These are phyloP conservation scores for Mormyrus proboscirostris DNA, from an alignment of 2,797 vertebrate genomes.

Conservation along the genomic window DNA sequence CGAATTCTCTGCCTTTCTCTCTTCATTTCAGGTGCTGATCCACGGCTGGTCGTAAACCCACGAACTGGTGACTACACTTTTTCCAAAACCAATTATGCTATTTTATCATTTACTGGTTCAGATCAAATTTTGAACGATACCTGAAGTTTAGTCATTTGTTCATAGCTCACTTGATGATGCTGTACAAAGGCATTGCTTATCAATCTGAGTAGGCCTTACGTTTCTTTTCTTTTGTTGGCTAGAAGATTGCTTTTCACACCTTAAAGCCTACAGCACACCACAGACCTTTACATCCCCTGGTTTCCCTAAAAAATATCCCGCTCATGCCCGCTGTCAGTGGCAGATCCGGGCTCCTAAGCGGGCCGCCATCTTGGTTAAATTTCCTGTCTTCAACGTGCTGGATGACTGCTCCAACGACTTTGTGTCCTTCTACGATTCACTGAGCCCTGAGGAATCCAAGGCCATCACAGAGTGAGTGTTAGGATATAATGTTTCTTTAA, in stretches of 20 bases:
- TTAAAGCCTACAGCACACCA: slow-evolving; percentile 36
- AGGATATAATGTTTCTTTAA: background rate
- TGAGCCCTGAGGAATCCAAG: slow-evolving; percentile 59
- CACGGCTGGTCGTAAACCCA: slow-evolving; percentile 62
- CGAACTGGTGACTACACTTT: slow-evolving; percentile 57
- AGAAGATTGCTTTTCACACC: slow-evolving; percentile 50
- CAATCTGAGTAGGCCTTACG: background rate
- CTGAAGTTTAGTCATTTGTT: background rate
- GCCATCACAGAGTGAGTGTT: slow-evolving; percentile 65
- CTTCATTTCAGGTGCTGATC: slow-evolving; percentile 55
- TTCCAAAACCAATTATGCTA: slow-evolving; percentile 51
- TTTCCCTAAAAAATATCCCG: slow-evolving; percentile 41
- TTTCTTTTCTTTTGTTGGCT: background rate
- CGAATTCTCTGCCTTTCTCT: background rate
- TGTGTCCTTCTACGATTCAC: slow-evolving; percentile 63
- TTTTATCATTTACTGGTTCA: slow-evolving; percentile 53
- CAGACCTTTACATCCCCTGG: slow-evolving; percentile 45
- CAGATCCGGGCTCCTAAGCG: slow-evolving; percentile 56
- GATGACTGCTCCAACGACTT: slow-evolving; percentile 67
- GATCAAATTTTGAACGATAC: background rate
- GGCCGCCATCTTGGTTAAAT: slow-evolving; percentile 47
- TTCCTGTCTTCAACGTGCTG: slow-evolving; percentile 60
- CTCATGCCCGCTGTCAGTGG: slow-evolving; percentile 62
- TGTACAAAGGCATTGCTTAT: background rate
- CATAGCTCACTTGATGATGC: background rate